Evolutionary conservation across 2,797 vertebrate species (phyloP).

Genomic region (Pangasius sanitwongsei): DNA sequence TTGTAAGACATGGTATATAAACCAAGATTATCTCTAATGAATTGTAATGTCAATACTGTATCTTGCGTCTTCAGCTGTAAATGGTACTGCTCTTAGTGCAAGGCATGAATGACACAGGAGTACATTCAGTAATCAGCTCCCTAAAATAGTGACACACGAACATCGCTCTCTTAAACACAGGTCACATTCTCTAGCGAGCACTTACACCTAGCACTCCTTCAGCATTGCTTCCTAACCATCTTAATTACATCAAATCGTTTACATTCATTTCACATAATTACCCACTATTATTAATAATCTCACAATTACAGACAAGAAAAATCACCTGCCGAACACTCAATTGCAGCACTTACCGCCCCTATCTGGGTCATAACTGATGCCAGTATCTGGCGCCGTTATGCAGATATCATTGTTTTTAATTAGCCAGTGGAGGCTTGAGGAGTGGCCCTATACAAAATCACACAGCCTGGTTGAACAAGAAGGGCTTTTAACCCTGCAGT

Average conservation of each 20-base stretch:
- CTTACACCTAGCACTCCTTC: background rate
- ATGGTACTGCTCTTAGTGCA: too few species aligned
- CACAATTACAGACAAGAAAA: constrained; percentile 55
- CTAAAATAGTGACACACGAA: background rate
- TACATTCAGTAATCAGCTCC: background rate
- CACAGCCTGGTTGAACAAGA: constrained; percentile 25
- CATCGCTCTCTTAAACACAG: background rate
- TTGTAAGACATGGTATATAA: background rate
- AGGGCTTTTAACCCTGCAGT: constrained; percentile 8
- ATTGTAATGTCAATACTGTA: background rate
- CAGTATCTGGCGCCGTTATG: constrained; percentile 28
- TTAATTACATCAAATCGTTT: constrained; percentile 79
- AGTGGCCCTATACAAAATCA: constrained; percentile 40
- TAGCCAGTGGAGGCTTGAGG: constrained; percentile 39
- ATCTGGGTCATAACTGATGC: constrained; percentile 26
- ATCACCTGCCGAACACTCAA: constrained; percentile 80
- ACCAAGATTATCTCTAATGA: background rate
- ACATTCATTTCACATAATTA: constrained; percentile 83
- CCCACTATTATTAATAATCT: constrained; percentile 73
- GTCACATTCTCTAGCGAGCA: background rate
- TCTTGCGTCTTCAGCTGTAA: background rate
- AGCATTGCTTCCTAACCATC: constrained; percentile 67
- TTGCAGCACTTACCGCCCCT: constrained; percentile 49
- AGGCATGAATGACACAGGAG: background rate
- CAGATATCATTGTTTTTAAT: constrained; percentile 62